phyloP scores from a whole-genome alignment of 1,140 invertebrate species.

The Zaprionus davidi region DNA sequence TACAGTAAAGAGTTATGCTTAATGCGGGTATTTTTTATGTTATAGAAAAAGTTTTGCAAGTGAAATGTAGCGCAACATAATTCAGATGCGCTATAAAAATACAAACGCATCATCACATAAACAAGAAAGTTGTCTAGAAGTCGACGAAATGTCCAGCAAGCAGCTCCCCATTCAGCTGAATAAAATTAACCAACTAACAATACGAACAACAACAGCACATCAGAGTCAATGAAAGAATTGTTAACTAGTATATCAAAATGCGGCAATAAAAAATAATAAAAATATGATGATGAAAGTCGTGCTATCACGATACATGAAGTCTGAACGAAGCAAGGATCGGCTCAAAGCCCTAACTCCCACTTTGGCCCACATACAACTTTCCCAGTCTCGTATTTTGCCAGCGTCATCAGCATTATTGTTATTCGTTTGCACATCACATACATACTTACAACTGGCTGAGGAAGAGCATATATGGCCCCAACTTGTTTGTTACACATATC shows the following conservation, averaged over 20 bases:
- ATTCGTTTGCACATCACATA: constrained; percentile 57
- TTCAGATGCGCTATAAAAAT: constrained; percentile 27
- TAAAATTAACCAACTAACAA: constrained; percentile 51
- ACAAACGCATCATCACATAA: constrained; percentile 9
- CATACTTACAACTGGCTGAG: not conserved
- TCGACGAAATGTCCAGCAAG: constrained; percentile 25
- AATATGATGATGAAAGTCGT: constrained; percentile 71
- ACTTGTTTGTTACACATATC: constrained; percentile 78
- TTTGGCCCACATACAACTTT: not conserved
- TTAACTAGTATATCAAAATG: constrained; percentile 68
- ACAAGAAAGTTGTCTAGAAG: constrained; percentile 2
- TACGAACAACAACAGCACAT: constrained; percentile 26
- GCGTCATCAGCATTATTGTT: constrained; percentile 70
- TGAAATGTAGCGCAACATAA: constrained; percentile 64
- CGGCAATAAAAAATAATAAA: constrained; percentile 78
- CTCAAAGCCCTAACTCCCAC: constrained; percentile 14
- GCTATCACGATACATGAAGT: constrained; percentile 49
- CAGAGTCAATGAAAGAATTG: constrained; percentile 66
- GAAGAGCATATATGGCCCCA: constrained; percentile 25
- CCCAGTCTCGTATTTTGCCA: constrained; percentile 26
- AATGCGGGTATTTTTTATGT: constrained; percentile 50
- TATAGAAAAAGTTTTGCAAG: constrained; percentile 60
- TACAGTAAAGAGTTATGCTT: constrained; percentile 41
- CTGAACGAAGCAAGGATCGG: constrained; percentile 22
- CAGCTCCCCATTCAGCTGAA: constrained; percentile 32